phyloP scores from a whole-genome alignment of 1,140 invertebrate species.

The Drosophila tristis region DNA sequence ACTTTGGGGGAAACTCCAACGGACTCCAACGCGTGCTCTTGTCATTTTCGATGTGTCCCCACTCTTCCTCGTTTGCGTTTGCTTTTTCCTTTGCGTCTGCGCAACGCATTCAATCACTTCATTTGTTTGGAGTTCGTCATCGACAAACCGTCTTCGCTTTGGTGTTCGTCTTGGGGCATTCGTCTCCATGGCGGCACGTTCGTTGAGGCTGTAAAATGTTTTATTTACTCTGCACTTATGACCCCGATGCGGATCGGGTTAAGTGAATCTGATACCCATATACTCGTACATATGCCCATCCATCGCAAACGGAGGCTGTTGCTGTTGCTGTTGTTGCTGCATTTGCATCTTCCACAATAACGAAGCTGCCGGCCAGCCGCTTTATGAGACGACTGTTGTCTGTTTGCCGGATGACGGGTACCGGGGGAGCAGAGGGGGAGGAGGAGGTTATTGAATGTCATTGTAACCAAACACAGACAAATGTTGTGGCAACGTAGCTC shows the following conservation, averaged over 20 bases:
- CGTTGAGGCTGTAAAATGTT: constrained; percentile 67
- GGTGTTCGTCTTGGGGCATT: constrained; percentile 2
- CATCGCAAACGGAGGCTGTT: constrained; percentile 6
- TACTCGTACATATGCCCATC: constrained; percentile 4
- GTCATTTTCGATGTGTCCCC: constrained; percentile 41
- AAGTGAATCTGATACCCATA: constrained; percentile 77
- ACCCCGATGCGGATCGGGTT: constrained; percentile 76
- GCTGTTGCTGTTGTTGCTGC: constrained; percentile 25
- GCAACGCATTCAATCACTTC: constrained; percentile 78
- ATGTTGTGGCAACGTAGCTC: constrained; percentile 18
- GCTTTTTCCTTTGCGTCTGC: constrained; percentile 24
- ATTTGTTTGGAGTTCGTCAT: constrained; percentile 58
- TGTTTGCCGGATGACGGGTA: constrained; percentile 25
- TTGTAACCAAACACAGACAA: constrained; percentile 52
- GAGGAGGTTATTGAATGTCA: constrained; percentile 47
- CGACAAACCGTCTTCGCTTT: constrained; percentile 28
- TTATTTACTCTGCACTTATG: constrained; percentile 82
- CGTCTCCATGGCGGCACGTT: constrained; percentile 51
- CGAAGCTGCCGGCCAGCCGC: not conserved
- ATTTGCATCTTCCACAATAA: constrained; percentile 35
- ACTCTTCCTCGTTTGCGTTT: not conserved
- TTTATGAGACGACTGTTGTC: constrained; percentile 36
- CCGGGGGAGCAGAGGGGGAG: not conserved
- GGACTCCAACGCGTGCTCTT: constrained; percentile 67
- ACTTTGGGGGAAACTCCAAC: constrained; percentile 14